phyloP scores from a whole-genome alignment of 2,113 vertebrate species.

The Bolborhynchus lineola region DNA sequence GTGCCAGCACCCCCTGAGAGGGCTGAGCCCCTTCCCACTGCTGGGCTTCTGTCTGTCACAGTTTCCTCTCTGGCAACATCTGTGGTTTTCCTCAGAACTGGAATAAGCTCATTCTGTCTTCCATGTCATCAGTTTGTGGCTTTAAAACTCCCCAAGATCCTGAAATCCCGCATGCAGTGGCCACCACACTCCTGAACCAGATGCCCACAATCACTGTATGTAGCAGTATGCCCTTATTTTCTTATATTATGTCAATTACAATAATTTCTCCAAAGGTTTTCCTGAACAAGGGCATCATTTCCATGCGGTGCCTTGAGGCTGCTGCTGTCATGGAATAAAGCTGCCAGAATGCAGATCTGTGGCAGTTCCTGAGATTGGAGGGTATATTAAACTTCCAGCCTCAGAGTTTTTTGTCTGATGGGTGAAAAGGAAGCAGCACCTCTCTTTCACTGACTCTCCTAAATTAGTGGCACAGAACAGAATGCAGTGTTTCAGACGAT shows the following conservation, averaged over 20 bases:
- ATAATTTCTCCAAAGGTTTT: background rate
- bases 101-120: background rate
- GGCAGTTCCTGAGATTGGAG: background rate
- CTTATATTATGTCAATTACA: background rate
- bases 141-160: background rate
- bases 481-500: background rate
- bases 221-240: background rate
- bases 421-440: background rate
- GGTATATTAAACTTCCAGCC: background rate
- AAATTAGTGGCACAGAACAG: background rate
- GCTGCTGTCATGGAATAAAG: background rate
- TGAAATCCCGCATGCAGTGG: background rate
- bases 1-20: background rate
- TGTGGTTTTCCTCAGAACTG: background rate
- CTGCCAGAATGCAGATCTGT: background rate
- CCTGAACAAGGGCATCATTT: background rate
- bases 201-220: rapidly evolving
- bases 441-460: background rate
- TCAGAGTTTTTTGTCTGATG: background rate
- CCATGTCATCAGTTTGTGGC: background rate
- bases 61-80: background rate
- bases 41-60: background rate
- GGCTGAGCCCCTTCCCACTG: background rate
- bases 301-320: background rate
- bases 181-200: background rate